Conservation (phyloP, 2,797 vertebrate genomes). For the Lacerta viridis region DNA sequence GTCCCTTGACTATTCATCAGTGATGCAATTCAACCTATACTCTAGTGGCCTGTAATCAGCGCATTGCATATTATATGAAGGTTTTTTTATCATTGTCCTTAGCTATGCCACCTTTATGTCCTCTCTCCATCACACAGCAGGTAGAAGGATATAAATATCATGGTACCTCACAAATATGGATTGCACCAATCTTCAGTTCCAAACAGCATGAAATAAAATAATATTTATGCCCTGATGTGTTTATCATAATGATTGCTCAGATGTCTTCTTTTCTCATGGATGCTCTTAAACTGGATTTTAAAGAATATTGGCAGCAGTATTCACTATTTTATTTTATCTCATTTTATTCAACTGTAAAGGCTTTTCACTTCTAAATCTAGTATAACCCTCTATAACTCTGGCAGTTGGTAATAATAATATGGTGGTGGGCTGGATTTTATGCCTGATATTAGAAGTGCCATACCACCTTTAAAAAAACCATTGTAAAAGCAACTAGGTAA, state of each 20-base stretch:
- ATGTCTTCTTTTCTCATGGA: conserved; percentile 48
- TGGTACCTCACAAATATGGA: conserved; percentile 62
- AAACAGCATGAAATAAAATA: conserved; percentile 70
- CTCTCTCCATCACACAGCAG: conserved; percentile 57
- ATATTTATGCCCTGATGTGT: conserved; percentile 65
- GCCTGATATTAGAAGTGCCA: conserved; percentile 4
- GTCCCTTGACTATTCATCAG: conserved; percentile 87
- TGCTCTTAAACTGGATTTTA: conserved; percentile 62
- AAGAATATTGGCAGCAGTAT: conserved; percentile 53
- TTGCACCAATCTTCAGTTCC: conserved; percentile 66
- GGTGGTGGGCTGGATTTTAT: not conserved
- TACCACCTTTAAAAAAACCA: not conserved
- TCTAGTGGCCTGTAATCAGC: conserved; percentile 82
- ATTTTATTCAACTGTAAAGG: conserved; percentile 40
- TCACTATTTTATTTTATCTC: conserved; percentile 29
- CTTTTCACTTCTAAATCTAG: conserved; percentile 2
- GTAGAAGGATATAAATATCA: conserved; percentile 61
- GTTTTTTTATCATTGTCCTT: conserved; percentile 82
- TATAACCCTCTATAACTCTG: not conserved
- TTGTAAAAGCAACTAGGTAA: not conserved
- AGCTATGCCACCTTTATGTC: conserved; percentile 79
- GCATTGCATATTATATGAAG: conserved; percentile 81
- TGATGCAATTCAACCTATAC: conserved; percentile 83
- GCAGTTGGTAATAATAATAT: not conserved
- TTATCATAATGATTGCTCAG: conserved; percentile 65